phyloP scores from a whole-genome alignment of 1,140 invertebrate genomes.

The Polypedilum vanderplanki region DNA sequence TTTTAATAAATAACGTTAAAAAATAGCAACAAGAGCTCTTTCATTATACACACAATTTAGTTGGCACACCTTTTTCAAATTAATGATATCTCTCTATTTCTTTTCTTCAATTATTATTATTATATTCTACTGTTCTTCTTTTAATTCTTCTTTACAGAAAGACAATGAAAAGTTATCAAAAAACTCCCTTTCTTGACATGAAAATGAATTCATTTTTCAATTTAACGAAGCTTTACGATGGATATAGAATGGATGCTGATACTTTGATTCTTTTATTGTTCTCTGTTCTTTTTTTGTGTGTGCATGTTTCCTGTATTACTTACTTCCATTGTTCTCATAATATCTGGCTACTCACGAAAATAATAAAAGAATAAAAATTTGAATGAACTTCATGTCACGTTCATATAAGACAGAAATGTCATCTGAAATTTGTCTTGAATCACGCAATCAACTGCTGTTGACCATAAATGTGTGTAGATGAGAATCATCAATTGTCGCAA shows the following conservation, averaged over 20 bases:
- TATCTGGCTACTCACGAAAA: too few species aligned
- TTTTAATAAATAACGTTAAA: too few species aligned
- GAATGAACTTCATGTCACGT: conserved; percentile 8
- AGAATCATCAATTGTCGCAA: too few species aligned
- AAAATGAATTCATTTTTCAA: conserved; percentile 7
- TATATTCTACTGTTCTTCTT: not conserved
- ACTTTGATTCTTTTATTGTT: not conserved
- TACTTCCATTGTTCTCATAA: too few species aligned
- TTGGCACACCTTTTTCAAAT: conserved; percentile 17
- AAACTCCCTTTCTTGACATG: not conserved
- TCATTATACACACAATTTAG: conserved; percentile 3
- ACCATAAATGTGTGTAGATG: not conserved
- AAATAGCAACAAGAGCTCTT: not conserved
- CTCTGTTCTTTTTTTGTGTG: not conserved
- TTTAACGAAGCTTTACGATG: not conserved
- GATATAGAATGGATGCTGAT: not conserved
- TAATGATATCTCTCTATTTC: not conserved
- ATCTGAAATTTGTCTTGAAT: conserved; percentile 27
- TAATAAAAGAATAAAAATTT: not conserved
- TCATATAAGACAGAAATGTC: conserved; percentile 9
- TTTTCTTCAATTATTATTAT: not conserved
- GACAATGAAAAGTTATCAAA: conserved; percentile 2
- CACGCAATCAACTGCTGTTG: conserved; percentile 17
- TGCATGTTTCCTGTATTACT: not conserved
- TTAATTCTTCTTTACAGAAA: not conserved